Evolutionary conservation across 2,797 vertebrate species (phyloP), one percentile per base, ranked within the genome.

Genomic region (Oceanodroma leucorhoa): DNA sequence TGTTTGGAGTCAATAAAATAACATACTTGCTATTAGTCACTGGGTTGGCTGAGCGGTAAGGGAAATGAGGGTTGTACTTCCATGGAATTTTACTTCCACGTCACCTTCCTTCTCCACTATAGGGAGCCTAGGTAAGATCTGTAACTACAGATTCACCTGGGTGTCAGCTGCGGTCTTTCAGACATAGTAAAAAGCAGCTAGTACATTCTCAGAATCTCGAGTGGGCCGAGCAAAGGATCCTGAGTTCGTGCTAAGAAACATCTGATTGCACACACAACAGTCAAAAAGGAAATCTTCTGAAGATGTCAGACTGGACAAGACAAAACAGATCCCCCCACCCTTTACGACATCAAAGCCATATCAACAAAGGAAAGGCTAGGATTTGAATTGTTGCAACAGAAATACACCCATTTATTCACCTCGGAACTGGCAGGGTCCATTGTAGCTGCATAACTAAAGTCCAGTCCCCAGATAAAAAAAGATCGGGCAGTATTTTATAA

Each of bases 301-400:
- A 77, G 32, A 45, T 78, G 88, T 86, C 83, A 91, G 76, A 43
- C 34, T 46, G 90, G 85, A 93, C 80, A 87, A 76, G 93, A 94
- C 83, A 83, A 89, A 87, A 92, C 83, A 82, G 62, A 83, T 88
- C 66, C 75, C 64, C 53, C 61, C 60, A 69, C 29, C 60, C 53
- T 38, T 34, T 13, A 34, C 2, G 11, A 60, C 65, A 78, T 57
- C 93, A 89, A 82, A 84, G 85, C 16, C 38, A 0, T 18, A 50
- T 41, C 65, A 69, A 32, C 58, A 57, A 62, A 71, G 64, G 76
- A 48, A 43, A 78, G 84, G 64, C 24, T 50, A 36, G 81, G 89
- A 73, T 36, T 36, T 46, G 36, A 65, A 46, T 0, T 78, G 69
- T n/a, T 92, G 53, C 80, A 79, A 77, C 48, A 55, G 11, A 85